Evolutionary conservation across 2,113 vertebrate genomes (phyloP).

Genomic region (Mystacornis crossleyi): DNA sequence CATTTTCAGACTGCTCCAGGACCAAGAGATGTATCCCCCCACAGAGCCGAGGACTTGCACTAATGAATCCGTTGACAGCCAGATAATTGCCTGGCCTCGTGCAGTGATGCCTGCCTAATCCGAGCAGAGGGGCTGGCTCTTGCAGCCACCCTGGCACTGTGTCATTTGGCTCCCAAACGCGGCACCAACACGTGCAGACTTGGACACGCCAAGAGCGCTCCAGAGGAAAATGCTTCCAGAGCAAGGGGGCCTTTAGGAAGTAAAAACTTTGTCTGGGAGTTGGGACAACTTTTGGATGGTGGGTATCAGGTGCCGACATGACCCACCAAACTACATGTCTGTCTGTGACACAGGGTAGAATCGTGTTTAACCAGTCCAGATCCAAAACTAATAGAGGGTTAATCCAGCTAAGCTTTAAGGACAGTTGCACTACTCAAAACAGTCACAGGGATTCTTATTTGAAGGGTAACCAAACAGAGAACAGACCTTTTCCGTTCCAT

Average conservation of each 20-base stretch:
- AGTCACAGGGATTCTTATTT: not conserved
- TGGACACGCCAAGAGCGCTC: not conserved
- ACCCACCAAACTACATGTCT: not conserved
- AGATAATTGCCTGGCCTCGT: not conserved
- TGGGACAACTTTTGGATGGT: accelerated
- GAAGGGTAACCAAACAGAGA: not conserved
- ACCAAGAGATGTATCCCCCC: accelerated
- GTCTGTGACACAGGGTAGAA: not conserved
- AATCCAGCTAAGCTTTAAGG: conserved; percentile 10
- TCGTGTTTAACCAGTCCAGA: not conserved
- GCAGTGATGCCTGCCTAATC: not conserved
- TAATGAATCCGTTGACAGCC: not conserved
- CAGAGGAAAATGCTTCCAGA: not conserved
- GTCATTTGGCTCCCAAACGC: not conserved
- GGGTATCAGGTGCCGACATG: not conserved
- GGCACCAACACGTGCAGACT: not conserved
- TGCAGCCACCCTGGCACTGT: not conserved
- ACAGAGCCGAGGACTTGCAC: not conserved
- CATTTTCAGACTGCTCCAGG: not conserved
- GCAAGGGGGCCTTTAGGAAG: not conserved
- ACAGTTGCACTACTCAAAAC: not conserved
- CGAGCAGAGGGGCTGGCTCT: not conserved
- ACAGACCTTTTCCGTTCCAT: not conserved
- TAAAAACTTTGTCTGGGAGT: not conserved
- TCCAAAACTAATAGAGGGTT: not conserved